These are phyloP conservation scores for Mobula birostris DNA, from an alignment of 2,113 vertebrate genomes.

Conservation along the genomic window DNA sequence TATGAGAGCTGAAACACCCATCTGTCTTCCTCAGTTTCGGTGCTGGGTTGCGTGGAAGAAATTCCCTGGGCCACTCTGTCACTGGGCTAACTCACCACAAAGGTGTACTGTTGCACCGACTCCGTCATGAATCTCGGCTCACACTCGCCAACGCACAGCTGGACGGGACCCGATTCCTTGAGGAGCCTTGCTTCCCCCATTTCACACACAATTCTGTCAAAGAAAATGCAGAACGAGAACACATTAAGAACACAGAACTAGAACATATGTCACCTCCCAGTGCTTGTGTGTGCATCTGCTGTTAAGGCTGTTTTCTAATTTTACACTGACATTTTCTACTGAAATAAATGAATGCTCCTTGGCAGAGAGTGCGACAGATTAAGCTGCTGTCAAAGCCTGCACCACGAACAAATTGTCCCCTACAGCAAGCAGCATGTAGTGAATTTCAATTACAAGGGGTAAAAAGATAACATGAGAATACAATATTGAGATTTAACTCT, in stretches of 20 bases:
- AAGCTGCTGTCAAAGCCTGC: conserved; percentile 69
- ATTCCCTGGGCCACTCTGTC: conserved; percentile 31
- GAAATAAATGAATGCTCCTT: conserved; percentile 73
- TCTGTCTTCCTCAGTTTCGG: background rate
- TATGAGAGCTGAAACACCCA: background rate
- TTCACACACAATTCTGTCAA: conserved; percentile 87
- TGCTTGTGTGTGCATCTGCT: conserved; percentile 44
- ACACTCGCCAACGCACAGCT: conserved; percentile 89
- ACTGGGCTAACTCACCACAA: conserved; percentile 72
- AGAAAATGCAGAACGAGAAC: conserved; percentile 38
- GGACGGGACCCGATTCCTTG: conserved; percentile 73
- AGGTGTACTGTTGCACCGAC: conserved; percentile 79
- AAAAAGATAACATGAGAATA: conserved; percentile 12
- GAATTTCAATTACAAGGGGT: conserved; percentile 66
- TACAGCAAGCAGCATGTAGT: conserved; percentile 49
- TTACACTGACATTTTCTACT: conserved; percentile 60
- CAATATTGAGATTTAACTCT: background rate
- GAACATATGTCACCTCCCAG: conserved; percentile 44
- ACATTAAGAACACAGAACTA: conserved; percentile 31
- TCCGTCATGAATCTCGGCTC: conserved; percentile 81
- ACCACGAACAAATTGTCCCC: conserved; percentile 73
- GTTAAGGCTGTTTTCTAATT: conserved; percentile 63
- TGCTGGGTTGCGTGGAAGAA: conserved; percentile 64
- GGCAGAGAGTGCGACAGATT: conserved; percentile 61
- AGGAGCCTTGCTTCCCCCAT: conserved; percentile 72